These are phyloP conservation scores for Forbesichthys agassizii DNA, from an alignment of 2,113 vertebrate genomes.

Conservation along the genomic window DNA sequence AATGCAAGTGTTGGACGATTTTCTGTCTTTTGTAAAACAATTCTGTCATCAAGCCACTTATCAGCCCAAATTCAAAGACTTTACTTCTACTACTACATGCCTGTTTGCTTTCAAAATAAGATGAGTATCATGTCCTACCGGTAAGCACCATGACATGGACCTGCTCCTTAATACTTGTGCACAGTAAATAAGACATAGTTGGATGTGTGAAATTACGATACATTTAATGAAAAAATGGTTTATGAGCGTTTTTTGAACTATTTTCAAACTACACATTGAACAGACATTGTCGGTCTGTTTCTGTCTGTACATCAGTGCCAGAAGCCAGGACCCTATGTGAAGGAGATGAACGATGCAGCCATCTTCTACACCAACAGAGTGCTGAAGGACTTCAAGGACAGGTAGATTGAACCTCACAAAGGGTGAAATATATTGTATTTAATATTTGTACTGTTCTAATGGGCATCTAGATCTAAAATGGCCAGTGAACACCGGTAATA, in stretches of 20 bases:
- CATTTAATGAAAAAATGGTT: no score
- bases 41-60: conserved; percentile 13
- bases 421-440: no score
- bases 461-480: no score
- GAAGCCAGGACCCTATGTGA: conserved; percentile 96
- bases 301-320: conserved; percentile 79
- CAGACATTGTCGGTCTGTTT: neutral
- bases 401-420: conserved; percentile 64
- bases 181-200: neutral
- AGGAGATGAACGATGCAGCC: conserved; percentile 98
- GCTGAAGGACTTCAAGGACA: conserved; percentile 96
- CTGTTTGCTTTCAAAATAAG: neutral
- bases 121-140: no score
- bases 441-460: no score
- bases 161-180: neutral
- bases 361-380: conserved; percentile 99
- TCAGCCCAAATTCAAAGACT: neutral
- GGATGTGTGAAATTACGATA: no score
- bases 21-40: conserved; percentile 35
- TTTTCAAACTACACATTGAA: no score
- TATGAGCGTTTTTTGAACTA: no score
- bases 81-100: neutral
- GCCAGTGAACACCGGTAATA: no score
- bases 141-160: no score
- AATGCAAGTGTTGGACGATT: conserved; percentile 3